Conservation (phyloP, 2,113 vertebrate species). For the Melanerpes formicivorus region DNA sequence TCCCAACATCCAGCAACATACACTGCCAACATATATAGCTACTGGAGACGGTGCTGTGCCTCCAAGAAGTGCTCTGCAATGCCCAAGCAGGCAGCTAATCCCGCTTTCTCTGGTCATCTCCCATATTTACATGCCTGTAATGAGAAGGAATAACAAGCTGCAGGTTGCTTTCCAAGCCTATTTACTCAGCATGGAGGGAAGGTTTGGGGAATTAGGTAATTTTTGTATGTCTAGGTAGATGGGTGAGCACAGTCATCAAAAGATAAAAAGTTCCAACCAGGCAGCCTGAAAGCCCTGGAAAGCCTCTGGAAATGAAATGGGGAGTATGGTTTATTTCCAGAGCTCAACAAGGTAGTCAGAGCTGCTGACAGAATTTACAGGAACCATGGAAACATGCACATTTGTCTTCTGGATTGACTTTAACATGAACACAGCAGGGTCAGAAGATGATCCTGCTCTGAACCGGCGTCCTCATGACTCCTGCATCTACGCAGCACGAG, state of each 20-base stretch:
- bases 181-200: not conserved
- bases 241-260: not conserved
- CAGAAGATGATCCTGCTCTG: conserved; percentile 9
- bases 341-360: not conserved
- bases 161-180: not conserved
- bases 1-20: no score
- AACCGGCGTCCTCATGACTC: not conserved
- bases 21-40: not conserved
- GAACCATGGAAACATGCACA: not conserved
- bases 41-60: not conserved
- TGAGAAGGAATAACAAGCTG: not conserved
- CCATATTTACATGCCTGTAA: not conserved
- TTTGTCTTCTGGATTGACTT: conserved; percentile 28
- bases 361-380: conserved; percentile 39
- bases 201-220: not conserved
- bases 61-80: not conserved
- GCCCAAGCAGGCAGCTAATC: not conserved
- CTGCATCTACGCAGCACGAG: not conserved
- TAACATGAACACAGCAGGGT: not conserved
- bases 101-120: not conserved
- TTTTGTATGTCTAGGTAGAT: not conserved
- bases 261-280: not conserved
- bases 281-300: conserved; percentile 44
- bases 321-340: conserved; percentile 48
- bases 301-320: not conserved